Evolutionary conservation across 2,888 invertebrate genomes (phyloP), one percentile per base, ranked within the genome.

Genomic region (Agelastica alni): DNA sequence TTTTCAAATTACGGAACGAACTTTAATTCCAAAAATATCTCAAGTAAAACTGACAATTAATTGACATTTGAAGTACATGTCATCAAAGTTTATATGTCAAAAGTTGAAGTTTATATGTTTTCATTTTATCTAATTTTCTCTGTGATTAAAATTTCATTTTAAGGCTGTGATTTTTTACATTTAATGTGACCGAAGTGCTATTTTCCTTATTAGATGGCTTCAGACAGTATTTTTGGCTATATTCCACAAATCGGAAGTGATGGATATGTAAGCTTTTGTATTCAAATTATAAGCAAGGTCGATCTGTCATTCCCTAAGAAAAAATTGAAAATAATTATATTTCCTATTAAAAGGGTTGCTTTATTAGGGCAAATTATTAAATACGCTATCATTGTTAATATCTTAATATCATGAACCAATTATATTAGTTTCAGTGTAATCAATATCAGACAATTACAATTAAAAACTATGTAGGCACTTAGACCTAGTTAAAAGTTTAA

Each of bases 201-300:
- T 20, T 41, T 47, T 47, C 17, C 18, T 22, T 44, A 63, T 69
- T 69, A 70, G 71, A 78, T 78, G 78, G 77, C 76, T 69, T 70
- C 75, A 59, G 75, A 76, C 62, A 74, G 69, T 67, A 69, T 75
- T 58, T 76, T 72, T 65, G 78, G 77, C 52, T 78, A 75, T 62
- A 72, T 74, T 61, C 77, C 77, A 37, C 70, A 72, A 63, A 63
- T 76, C 58, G 74, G 71, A 53, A 67, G 70, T 55, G 75, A 76
- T 65, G 75, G 74, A 67, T 74, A 69, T 68, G 77, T 77, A 69
- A 77, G 77, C 73, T 54, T 18, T 52, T 53, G 14, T 44, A 9
- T 37, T 3, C 12, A 36, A 26, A n/a, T 47, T 7, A 7, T 30
- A 5, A 20, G n/a, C 30, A 47, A 43, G 36, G 37, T 48, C 16